Conservation (phyloP, 2,888 invertebrate species). For the Machimus atricapillus region DNA sequence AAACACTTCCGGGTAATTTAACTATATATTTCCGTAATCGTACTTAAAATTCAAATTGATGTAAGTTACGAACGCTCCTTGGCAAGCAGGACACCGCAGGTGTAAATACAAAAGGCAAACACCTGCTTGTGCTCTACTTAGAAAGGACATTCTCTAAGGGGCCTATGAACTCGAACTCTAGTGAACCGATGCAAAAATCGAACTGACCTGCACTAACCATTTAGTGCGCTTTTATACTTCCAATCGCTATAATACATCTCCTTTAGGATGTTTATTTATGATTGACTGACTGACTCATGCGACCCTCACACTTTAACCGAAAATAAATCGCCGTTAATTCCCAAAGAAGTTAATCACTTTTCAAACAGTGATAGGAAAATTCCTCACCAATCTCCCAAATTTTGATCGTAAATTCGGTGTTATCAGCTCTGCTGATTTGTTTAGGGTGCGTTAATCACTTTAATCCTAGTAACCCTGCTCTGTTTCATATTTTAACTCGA, state of each 20-base stretch:
- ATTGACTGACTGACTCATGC: background rate
- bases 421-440: background rate
- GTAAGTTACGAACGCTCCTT: background rate
- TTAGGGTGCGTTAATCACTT: background rate
- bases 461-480: background rate
- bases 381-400: background rate
- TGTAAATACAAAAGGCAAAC: background rate
- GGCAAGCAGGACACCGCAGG: slow-evolving; percentile 17
- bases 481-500: background rate
- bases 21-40: background rate
- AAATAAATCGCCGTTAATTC: background rate
- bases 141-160: background rate
- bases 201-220: background rate
- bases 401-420: background rate
- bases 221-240: background rate
- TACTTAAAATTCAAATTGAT: background rate
- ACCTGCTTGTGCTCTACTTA: slow-evolving; percentile 37
- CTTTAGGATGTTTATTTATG: background rate
- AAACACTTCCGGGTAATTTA: background rate
- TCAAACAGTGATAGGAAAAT: background rate
- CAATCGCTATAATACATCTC: background rate
- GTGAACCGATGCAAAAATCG: background rate
- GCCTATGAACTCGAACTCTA: background rate
- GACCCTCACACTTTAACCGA: background rate
- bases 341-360: background rate